A percentile compares a stretch with the other conserved stretches of the same genome.
Conservation (phyloP, 2,888 invertebrate species). For the Cryptophagus acutangulus region DNA sequence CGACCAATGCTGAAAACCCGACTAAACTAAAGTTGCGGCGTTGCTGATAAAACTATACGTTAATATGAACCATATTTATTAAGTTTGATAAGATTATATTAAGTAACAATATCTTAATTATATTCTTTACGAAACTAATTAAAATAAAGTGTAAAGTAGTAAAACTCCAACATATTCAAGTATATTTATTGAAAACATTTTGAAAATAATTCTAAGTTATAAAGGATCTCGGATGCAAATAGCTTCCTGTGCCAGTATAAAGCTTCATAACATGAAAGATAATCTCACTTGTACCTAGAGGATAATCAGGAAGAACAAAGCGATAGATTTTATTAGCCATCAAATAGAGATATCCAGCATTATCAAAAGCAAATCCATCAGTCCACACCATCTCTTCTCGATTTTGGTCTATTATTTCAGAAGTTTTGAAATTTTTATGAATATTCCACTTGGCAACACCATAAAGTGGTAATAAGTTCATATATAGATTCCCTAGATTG, state of each 20-base stretch:
- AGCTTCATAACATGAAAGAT: background rate
- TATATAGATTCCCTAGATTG: conserved; percentile 60
- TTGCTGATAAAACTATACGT: no score
- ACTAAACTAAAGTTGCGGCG: no score
- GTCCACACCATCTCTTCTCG: conserved; percentile 63
- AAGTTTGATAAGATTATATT: no score
- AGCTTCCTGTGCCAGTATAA: conserved; percentile 30
- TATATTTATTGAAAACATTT: no score
- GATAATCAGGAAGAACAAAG: conserved; percentile 21
- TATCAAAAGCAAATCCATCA: conserved; percentile 62
- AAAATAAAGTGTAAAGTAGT: no score
- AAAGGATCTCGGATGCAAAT: no score
- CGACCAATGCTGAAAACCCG: no score
- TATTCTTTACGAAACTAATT: no score
- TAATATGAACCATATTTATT: no score
- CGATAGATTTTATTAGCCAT: conserved; percentile 51
- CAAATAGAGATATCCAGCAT: conserved; percentile 60
- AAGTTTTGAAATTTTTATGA: conserved; percentile 51
- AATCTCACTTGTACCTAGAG: background rate
- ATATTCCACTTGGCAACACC: conserved; percentile 66
- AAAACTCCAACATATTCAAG: no score
- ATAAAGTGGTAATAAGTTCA: conserved; percentile 61
- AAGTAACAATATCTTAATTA: no score
- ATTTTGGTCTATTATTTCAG: conserved; percentile 50
- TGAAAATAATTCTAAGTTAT: no score